Percentiles rank a stretch among this genome's conserved stretches.
These are phyloP conservation scores for Litoditis marina DNA, from an alignment of 2,888 invertebrate genomes.

Conservation along the genomic window DNA sequence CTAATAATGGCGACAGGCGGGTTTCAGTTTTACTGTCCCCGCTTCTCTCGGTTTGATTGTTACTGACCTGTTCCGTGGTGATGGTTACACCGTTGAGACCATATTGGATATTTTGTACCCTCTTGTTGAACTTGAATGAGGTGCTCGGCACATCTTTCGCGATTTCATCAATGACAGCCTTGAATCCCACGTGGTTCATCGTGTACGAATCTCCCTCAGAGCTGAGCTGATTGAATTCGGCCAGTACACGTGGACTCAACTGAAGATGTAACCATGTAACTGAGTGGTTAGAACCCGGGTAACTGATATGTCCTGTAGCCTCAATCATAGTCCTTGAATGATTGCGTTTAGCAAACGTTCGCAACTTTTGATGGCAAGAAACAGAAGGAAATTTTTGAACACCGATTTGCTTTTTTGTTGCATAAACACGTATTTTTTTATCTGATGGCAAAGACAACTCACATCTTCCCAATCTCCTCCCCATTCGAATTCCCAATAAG, in stretches of 20 bases:
- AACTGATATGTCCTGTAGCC: too few relatives aligned
- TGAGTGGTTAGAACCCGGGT: too few relatives aligned
- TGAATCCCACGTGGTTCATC: constrained; percentile 49
- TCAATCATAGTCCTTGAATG: too few relatives aligned
- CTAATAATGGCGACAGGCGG: constrained; percentile 5
- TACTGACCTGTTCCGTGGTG: constrained; percentile 1
- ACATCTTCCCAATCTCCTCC: constrained; percentile 53
- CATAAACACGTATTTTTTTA: constrained; percentile 1
- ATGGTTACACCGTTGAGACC: constrained; percentile 14
- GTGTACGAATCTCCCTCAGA: constrained; percentile 47
- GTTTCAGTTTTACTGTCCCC: constrained; percentile 1
- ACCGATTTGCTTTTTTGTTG: neutral
- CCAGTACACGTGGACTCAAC: constrained; percentile 49
- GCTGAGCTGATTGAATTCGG: constrained; percentile 53
- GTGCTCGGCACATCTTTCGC: constrained; percentile 22
- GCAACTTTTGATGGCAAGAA: too few relatives aligned
- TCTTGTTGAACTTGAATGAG: constrained; percentile 41
- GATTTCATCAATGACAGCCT: constrained; percentile 46
- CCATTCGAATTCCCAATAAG: constrained; percentile 59
- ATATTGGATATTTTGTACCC: constrained; percentile 44
- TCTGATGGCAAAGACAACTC: too few relatives aligned
- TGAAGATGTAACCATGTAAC: constrained; percentile 13
- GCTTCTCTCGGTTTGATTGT: neutral
- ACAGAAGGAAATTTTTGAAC: neutral
- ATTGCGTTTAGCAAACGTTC: too few relatives aligned